Conservation (phyloP, 2,888 invertebrate genomes). For the Anaspis maculata region DNA sequence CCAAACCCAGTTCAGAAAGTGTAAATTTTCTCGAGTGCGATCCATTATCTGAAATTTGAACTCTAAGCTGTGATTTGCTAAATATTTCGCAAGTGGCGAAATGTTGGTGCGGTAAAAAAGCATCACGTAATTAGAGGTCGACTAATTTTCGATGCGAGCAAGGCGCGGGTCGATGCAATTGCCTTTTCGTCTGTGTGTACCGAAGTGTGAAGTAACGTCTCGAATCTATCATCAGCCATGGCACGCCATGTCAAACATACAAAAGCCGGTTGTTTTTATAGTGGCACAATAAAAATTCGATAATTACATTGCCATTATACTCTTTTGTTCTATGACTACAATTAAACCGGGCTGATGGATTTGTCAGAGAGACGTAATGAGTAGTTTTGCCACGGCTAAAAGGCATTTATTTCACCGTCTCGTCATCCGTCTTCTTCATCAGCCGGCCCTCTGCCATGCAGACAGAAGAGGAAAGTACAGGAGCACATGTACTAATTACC, state of each 20-base stretch:
- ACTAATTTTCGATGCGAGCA: neutral
- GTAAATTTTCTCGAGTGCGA: no score
- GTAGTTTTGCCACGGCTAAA: constrained; percentile 7
- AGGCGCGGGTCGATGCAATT: no score
- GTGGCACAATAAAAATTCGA: constrained; percentile 16
- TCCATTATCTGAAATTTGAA: no score
- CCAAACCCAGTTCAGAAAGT: no score
- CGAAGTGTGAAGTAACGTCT: constrained; percentile 16
- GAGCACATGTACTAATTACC: constrained; percentile 12
- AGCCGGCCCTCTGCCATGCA: no score
- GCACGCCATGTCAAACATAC: constrained; percentile 17
- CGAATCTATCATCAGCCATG: constrained; percentile 17
- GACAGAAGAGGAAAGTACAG: constrained; percentile 6
- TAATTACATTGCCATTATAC: constrained; percentile 17
- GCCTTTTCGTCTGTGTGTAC: no score
- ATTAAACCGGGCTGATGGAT: constrained; percentile 16
- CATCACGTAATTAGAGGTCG: neutral
- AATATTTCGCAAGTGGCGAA: no score
- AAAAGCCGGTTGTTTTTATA: constrained; percentile 16
- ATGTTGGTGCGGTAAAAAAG: constrained; percentile 1
- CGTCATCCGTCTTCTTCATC: constrained; percentile 7
- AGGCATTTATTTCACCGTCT: constrained; percentile 12
- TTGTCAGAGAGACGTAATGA: constrained; percentile 12
- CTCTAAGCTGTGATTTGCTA: no score
- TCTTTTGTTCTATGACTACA: constrained; percentile 18